These are phyloP conservation scores for Sinodicranocentrus sp. DNA, from an alignment of 2,888 invertebrate genomes.

Conservation along the genomic window DNA sequence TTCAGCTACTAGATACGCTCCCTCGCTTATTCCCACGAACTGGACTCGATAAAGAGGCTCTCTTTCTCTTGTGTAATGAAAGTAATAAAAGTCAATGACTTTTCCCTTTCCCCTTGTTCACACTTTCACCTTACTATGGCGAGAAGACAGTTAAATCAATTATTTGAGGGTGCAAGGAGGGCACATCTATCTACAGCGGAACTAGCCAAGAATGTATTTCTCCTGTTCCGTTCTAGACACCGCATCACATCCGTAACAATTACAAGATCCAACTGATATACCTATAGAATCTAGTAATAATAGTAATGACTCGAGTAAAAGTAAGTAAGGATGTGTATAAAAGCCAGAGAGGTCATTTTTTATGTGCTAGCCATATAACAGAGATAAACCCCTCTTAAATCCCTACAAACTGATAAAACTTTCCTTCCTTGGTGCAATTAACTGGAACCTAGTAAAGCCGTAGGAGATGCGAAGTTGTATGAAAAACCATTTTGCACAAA, in stretches of 20 bases:
- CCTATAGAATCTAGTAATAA: not conserved
- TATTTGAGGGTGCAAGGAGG: not conserved
- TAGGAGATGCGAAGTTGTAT: not conserved
- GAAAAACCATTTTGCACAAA: not conserved
- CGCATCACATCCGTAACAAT: not conserved
- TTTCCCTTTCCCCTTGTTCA: not conserved
- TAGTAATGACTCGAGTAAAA: not conserved
- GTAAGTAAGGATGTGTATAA: too few species aligned
- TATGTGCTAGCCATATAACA: constrained; percentile 4
- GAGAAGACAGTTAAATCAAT: constrained; percentile 18
- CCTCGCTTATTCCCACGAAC: not conserved
- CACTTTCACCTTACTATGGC: constrained; percentile 17
- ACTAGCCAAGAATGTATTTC: too few species aligned
- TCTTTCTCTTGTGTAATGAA: constrained; percentile 9
- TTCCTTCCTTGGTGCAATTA: not conserved
- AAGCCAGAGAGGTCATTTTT: constrained; percentile 4
- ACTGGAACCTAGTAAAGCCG: not conserved
- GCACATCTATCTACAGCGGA: too few species aligned
- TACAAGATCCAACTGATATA: not conserved
- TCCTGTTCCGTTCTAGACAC: too few species aligned
- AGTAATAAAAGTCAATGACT: constrained; percentile 20
- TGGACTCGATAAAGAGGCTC: not conserved
- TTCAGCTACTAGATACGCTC: not conserved
- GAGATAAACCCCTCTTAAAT: not conserved
- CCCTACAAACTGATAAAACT: constrained; percentile 1